Evolutionary conservation across 2,113 vertebrate species (phyloP).

Genomic region (Paramisgurnus dabryanus): DNA sequence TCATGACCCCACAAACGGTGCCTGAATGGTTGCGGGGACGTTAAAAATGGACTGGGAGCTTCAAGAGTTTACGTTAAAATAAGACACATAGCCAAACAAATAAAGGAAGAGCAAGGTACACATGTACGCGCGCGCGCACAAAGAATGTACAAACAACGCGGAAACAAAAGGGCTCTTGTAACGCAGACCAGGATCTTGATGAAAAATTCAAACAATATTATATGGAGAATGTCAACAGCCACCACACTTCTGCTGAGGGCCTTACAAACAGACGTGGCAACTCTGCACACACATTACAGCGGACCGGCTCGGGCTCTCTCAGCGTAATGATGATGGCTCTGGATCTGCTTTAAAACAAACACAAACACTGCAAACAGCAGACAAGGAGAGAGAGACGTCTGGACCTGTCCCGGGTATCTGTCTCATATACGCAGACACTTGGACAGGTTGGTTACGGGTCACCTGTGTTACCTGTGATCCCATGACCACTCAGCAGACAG

Average conservation of each 20-base stretch:
- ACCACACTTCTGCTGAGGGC: conserved; percentile 89
- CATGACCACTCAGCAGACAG: conserved; percentile 66
- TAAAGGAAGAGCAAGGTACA: conserved; percentile 52
- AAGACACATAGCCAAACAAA: conserved; percentile 49
- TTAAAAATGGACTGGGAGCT: conserved; percentile 46
- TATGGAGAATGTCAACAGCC: conserved; percentile 89
- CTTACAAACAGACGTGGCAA: conserved; percentile 93
- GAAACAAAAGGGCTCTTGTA: conserved; percentile 77
- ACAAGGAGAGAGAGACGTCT: conserved; percentile 57
- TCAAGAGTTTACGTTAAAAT: conserved; percentile 50
- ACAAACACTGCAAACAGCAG: conserved; percentile 54
- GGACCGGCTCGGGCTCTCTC: conserved; percentile 71
- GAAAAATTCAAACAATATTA: conserved; percentile 98
- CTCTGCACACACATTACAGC: conserved; percentile 88
- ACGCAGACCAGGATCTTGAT: conserved; percentile 77
- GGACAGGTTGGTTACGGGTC: conserved; percentile 62
- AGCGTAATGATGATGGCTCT: conserved; percentile 73
- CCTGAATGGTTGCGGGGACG: background rate
- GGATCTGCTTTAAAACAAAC: conserved; percentile 72
- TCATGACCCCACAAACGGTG: conserved; percentile 46
- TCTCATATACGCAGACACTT: conserved; percentile 7
- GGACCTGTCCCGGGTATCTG: conserved; percentile 68
- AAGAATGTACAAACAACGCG: conserved; percentile 80
- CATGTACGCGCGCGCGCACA: conserved; percentile 54
- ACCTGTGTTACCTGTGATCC: conserved; percentile 53